A percentile compares a stretch with the other conserved stretches of the same genome.
phyloP scores from a whole-genome alignment of 1,140 invertebrate genomes.

The Sitophilus oryzae region DNA sequence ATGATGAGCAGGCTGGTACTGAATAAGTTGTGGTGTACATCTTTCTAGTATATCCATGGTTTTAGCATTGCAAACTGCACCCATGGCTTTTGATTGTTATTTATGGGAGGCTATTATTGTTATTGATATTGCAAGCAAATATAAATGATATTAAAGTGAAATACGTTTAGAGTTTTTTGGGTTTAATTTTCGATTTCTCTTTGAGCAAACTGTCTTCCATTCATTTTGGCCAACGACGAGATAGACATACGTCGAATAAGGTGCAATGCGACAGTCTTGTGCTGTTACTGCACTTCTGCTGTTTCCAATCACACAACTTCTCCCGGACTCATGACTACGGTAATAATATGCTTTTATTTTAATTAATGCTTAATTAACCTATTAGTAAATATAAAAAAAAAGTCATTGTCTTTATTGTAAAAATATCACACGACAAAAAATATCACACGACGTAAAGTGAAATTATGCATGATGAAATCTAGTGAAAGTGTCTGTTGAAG shows the following conservation, averaged over 20 bases:
- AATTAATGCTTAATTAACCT: background rate
- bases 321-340: constrained; percentile 38
- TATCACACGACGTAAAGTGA: no score
- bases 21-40: no score
- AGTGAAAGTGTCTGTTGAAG: no score
- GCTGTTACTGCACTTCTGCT: constrained; percentile 23
- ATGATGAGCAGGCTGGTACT: no score
- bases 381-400: no score
- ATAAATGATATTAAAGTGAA: no score
- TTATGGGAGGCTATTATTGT: background rate
- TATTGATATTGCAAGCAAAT: background rate
- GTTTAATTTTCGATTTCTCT: constrained; percentile 4
- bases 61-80: no score
- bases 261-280: constrained; percentile 37
- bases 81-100: background rate
- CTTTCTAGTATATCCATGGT: background rate
- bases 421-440: no score
- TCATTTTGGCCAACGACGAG: constrained; percentile 27
- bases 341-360: constrained; percentile 13
- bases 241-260: constrained; percentile 30
- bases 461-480: no score
- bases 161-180: background rate
- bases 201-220: constrained; percentile 30
- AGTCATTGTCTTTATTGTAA: no score
- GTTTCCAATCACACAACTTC: constrained; percentile 29